Evolutionary conservation across 1,140 invertebrate species (phyloP).

Genomic region (Drosophila seguyi): DNA sequence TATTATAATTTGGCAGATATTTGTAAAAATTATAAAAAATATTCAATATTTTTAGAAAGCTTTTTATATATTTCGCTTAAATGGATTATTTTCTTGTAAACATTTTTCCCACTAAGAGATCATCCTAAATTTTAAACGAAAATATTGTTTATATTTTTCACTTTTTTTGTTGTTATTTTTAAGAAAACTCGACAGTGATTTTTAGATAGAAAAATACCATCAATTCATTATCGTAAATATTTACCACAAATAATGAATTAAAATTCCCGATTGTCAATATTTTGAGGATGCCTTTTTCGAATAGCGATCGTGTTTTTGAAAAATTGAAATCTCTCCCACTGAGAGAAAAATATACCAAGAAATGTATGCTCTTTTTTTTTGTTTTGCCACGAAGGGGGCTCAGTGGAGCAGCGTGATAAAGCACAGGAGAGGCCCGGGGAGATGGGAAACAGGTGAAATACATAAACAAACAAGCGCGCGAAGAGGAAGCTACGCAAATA

Average conservation of each 20-base stretch:
- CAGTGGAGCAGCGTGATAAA: not conserved
- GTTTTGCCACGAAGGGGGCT: not conserved
- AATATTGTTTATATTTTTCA: not conserved
- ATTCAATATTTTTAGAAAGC: too few species aligned
- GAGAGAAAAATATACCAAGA: conserved; percentile 24
- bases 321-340: conserved; percentile 16
- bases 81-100: not conserved
- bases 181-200: not conserved
- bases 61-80: too few species aligned
- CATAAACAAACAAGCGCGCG: conserved; percentile 62
- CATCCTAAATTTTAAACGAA: not conserved
- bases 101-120: not conserved
- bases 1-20: too few species aligned
- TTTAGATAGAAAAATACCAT: not conserved
- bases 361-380: not conserved
- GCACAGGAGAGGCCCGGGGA: not conserved
- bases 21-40: too few species aligned
- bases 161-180: not conserved
- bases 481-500: conserved; percentile 56
- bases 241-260: conserved; percentile 21
- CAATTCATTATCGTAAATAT: not conserved
- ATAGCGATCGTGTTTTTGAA: not conserved
- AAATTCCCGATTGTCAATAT: conserved; percentile 20
- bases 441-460: conserved; percentile 45
- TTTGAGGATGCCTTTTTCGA: not conserved